These are phyloP conservation scores for Scalopus aquaticus DNA, from an alignment of 2,113 vertebrate genomes.

Conservation along the genomic window DNA sequence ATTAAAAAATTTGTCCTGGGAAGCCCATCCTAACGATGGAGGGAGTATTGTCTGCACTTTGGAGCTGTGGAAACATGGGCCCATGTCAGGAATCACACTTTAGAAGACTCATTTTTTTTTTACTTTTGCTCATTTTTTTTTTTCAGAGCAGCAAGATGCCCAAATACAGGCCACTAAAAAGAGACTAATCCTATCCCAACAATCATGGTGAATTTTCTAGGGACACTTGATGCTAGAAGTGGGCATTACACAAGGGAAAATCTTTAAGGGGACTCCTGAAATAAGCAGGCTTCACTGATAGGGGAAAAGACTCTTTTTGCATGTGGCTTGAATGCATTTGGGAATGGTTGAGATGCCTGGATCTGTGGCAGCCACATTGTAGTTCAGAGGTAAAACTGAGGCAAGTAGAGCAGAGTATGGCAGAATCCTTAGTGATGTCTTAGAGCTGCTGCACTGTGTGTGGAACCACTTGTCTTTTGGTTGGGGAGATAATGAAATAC, in stretches of 20 bases:
- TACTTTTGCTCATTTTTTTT: neutral
- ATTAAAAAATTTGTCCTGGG: neutral
- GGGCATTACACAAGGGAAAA: neutral
- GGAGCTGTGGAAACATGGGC: accelerated
- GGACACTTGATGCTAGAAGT: neutral
- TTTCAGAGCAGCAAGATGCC: neutral
- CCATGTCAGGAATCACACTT: accelerated
- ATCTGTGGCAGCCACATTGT: neutral
- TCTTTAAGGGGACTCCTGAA: neutral
- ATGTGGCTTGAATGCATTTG: neutral
- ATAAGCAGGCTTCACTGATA: neutral
- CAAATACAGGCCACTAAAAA: neutral
- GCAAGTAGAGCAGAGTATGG: neutral
- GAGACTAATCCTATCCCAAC: neutral
- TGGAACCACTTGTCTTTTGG: neutral
- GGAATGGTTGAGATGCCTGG: neutral
- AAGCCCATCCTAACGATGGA: neutral
- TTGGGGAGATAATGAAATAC: neutral
- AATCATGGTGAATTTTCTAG: neutral
- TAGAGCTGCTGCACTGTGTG: neutral
- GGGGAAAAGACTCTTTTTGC: neutral
- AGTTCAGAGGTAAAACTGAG: neutral
- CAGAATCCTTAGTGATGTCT: too few species aligned
- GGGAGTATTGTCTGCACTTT: neutral
- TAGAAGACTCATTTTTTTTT: neutral